A percentile compares a stretch with the other conserved stretches of the same genome.
Conservation (phyloP, 2,113 vertebrate species). For the Clinocottus analis region DNA sequence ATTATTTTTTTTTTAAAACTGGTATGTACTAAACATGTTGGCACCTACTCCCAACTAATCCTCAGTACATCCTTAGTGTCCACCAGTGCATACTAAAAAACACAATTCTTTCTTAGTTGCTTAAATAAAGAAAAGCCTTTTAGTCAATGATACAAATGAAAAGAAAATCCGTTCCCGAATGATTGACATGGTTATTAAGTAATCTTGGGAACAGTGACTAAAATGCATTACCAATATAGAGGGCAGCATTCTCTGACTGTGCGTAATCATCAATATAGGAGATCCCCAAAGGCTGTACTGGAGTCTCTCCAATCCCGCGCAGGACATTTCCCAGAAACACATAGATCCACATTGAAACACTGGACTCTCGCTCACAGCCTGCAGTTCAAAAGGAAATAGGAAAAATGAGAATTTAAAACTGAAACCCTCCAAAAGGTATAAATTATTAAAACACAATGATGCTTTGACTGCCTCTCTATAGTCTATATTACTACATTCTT, state of each 20-base stretch:
- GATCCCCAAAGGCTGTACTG: conserved; percentile 89
- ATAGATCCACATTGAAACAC: conserved; percentile 89
- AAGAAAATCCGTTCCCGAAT: neutral
- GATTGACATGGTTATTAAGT: neutral
- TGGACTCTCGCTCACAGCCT: conserved; percentile 86
- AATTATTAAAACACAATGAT: neutral
- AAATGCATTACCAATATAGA: conserved; percentile 88
- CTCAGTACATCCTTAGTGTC: neutral
- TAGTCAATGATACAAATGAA: neutral
- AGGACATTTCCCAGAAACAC: conserved; percentile 90
- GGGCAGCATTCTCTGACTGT: conserved; percentile 88
- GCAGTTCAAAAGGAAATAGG: neutral
- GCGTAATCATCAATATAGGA: conserved; percentile 93
- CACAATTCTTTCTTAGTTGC: neutral
- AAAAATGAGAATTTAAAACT: neutral
- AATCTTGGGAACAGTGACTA: neutral
- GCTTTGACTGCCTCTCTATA: neutral
- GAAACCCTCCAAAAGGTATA: neutral
- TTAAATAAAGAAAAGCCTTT: neutral
- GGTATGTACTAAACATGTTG: neutral
- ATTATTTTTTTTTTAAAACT: too few species aligned
- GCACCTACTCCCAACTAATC: neutral
- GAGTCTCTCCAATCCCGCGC: conserved; percentile 92
- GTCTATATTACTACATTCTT: neutral
- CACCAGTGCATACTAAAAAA: neutral